Evolutionary conservation across 2,113 vertebrate species (phyloP).

Genomic region (Pituophis catenifer): DNA sequence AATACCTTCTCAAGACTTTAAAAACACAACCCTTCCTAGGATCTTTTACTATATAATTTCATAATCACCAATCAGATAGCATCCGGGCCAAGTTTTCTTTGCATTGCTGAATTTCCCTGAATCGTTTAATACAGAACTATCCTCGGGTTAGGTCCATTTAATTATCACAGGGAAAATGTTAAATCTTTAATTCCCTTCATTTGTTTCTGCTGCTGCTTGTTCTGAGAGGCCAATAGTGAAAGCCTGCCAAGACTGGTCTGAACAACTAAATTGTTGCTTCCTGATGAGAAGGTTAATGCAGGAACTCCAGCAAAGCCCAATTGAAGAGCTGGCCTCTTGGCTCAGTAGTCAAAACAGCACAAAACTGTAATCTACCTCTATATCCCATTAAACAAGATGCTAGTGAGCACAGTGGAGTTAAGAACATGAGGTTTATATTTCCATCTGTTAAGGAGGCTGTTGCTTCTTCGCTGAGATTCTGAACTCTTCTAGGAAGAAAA

Average conservation of each 20-base stretch:
- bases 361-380: conserved; percentile 8
- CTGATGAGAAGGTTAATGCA: neutral
- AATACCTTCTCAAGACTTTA: neutral
- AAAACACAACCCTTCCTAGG: neutral
- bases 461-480: neutral
- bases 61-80: neutral
- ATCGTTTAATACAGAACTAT: neutral
- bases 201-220: conserved; percentile 6
- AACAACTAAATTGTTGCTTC: neutral
- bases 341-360: neutral
- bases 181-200: conserved; percentile 6
- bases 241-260: neutral
- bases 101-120: neutral
- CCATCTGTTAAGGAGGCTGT: neutral
- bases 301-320: neutral
- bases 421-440: neutral
- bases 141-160: neutral
- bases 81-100: neutral
- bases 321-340: neutral
- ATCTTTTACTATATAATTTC: conserved; percentile 3
- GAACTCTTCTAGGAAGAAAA: neutral
- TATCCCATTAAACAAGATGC: neutral
- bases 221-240: neutral
- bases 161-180: neutral
- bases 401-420: neutral